These are phyloP conservation scores for Drosophila pallidifrons DNA, from an alignment of 1,140 invertebrate species.

Conservation along the genomic window DNA sequence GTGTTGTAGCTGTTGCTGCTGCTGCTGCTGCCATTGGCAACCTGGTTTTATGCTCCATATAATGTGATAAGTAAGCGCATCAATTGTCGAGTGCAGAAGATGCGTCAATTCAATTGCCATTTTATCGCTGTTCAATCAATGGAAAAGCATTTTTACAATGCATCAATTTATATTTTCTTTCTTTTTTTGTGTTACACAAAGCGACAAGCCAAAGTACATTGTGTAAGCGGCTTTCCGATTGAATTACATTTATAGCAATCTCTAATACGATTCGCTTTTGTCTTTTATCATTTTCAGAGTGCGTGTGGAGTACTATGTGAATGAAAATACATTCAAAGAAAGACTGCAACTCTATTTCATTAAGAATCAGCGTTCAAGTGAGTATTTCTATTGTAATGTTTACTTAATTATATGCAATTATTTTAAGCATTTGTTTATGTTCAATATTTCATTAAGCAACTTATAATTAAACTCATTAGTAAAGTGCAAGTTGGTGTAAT, in stretches of 20 bases:
- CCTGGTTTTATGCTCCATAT: conserved; percentile 28
- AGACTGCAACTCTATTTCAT: conserved; percentile 99
- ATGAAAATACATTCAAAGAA: conserved; percentile 99
- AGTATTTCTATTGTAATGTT: conserved; percentile 86
- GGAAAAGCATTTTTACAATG: conserved; percentile 24
- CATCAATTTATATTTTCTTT: conserved; percentile 18
- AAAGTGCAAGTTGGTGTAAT: too few species aligned
- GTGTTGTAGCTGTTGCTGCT: not conserved
- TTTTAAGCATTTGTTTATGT: not conserved
- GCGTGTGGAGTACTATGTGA: conserved; percentile 99
- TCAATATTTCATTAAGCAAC: too few species aligned
- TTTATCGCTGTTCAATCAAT: conserved; percentile 35
- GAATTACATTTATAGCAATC: conserved; percentile 15
- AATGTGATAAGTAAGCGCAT: conserved; percentile 80
- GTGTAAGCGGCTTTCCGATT: conserved; percentile 45
- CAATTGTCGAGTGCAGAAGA: conserved; percentile 68
- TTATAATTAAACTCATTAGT: too few species aligned
- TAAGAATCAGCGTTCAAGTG: conserved; percentile 99
- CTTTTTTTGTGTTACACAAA: not conserved
- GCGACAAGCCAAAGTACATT: conserved; percentile 18
- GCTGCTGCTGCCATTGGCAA: conserved; percentile 43
- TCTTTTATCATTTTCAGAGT: conserved; percentile 89
- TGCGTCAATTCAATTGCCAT: conserved; percentile 51
- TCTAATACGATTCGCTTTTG: conserved; percentile 5
- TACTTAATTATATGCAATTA: not conserved